Percentiles rank a stretch among this genome's conserved stretches.
Evolutionary conservation across 1,140 invertebrate species (phyloP).

Genomic region (Anthonomus grandis): DNA sequence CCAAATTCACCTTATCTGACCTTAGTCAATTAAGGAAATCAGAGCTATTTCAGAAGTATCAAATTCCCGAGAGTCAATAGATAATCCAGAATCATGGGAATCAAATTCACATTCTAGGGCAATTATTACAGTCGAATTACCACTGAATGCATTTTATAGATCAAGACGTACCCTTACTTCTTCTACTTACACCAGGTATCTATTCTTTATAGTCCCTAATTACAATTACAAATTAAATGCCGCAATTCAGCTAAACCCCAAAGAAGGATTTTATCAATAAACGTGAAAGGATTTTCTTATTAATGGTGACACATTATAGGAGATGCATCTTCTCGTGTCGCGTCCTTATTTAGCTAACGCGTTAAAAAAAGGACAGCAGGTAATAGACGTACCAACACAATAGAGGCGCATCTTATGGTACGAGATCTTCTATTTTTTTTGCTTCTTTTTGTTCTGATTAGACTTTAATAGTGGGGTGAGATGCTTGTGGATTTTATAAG

Average conservation of each 20-base stretch:
- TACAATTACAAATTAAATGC: not conserved
- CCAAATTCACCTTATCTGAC: too few relatives aligned
- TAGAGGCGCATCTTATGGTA: constrained; percentile 1
- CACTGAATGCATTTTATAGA: not conserved
- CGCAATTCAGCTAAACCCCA: not conserved
- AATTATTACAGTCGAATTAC: not conserved
- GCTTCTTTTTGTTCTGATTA: constrained; percentile 16
- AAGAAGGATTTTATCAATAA: not conserved
- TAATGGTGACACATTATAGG: not conserved
- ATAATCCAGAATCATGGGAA: not conserved
- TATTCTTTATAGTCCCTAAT: not conserved
- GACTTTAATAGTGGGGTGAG: constrained; percentile 15
- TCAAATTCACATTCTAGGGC: not conserved
- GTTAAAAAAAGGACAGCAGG: not conserved
- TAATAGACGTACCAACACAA: not conserved
- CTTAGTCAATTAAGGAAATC: too few relatives aligned
- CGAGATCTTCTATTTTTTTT: too few relatives aligned
- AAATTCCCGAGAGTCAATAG: too few relatives aligned
- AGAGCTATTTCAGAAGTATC: too few relatives aligned
- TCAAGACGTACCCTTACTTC: not conserved
- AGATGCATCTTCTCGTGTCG: not conserved
- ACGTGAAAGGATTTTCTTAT: constrained; percentile 12
- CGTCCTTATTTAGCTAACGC: not conserved
- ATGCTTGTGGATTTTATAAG: constrained; percentile 9
- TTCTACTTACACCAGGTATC: not conserved